Evolutionary conservation across 2,113 vertebrate genomes (phyloP).

Genomic region (Ploceus nigricollis): DNA sequence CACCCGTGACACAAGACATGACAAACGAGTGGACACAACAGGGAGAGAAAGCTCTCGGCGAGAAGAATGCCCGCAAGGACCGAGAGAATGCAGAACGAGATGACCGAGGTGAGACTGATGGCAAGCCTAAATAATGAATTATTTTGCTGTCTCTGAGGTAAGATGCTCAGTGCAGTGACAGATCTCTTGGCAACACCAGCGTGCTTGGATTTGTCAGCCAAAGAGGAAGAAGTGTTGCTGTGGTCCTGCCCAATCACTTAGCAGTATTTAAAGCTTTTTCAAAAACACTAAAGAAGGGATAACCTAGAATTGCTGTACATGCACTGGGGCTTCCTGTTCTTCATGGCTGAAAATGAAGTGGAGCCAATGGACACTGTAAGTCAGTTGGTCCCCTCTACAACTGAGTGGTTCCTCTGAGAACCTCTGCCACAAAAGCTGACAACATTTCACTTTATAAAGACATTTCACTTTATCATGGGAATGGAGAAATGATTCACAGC

Average conservation of each 20-base stretch:
- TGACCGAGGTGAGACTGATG: not conserved
- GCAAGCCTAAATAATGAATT: not conserved
- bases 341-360: not conserved
- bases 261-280: not conserved
- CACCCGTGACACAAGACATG: not conserved
- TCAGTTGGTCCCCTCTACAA: not conserved
- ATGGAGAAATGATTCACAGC: not conserved
- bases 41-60: not conserved
- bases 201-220: not conserved
- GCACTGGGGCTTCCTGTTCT: not conserved
- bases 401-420: not conserved
- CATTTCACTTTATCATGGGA: not conserved
- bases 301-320: not conserved
- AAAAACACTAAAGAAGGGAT: not conserved
- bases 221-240: not conserved
- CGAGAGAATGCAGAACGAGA: not conserved
- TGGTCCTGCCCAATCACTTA: not conserved
- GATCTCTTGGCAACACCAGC: not conserved
- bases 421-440: not conserved
- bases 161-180: not conserved
- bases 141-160: not conserved
- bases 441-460: not conserved
- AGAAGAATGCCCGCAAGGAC: not conserved
- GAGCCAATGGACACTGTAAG: not conserved
- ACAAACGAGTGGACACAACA: not conserved